Evolutionary conservation across 2,888 invertebrate species (phyloP).

Genomic region (Ligdia adustata): DNA sequence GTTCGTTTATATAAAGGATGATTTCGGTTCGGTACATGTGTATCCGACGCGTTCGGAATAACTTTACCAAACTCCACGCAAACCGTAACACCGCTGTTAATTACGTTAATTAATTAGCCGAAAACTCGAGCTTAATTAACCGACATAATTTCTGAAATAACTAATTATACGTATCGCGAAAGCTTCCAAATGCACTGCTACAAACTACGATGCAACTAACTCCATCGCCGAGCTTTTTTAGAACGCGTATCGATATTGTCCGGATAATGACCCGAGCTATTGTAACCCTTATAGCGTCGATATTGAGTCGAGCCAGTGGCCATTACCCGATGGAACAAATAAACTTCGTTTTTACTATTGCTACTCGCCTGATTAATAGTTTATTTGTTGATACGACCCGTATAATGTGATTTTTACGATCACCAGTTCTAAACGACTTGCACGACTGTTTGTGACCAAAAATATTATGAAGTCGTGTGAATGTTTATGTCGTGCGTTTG

Average conservation of each 20-base stretch:
- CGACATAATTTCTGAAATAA: constrained; percentile 6
- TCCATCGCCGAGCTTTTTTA: not conserved
- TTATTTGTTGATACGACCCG: constrained; percentile 21
- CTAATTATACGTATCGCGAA: constrained; percentile 7
- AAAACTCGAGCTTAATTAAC: constrained; percentile 22
- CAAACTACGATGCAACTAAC: not conserved
- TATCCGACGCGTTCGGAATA: constrained; percentile 23
- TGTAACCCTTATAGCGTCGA: constrained; percentile 8
- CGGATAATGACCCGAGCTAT: not conserved
- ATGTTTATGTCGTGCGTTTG: constrained; percentile 4
- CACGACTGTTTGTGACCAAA: constrained; percentile 18
- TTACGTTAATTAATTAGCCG: constrained; percentile 23
- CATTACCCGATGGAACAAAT: constrained; percentile 17
- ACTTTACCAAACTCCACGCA: constrained; percentile 16
- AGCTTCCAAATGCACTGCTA: constrained; percentile 4
- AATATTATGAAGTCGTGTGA: constrained; percentile 10
- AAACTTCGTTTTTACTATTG: constrained; percentile 23
- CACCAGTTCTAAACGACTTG: constrained; percentile 21
- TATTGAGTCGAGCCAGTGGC: constrained; percentile 10
- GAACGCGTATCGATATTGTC: not conserved
- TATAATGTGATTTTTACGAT: constrained; percentile 28
- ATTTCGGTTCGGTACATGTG: constrained; percentile 21
- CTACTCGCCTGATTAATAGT: constrained; percentile 27
- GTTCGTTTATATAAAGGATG: constrained; percentile 13
- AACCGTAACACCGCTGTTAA: constrained; percentile 19